Percentiles rank a stretch among this genome's conserved stretches.
These are phyloP conservation scores for Poeciliopsis gracilis DNA, from an alignment of 2,797 vertebrate species.

Conservation along the genomic window DNA sequence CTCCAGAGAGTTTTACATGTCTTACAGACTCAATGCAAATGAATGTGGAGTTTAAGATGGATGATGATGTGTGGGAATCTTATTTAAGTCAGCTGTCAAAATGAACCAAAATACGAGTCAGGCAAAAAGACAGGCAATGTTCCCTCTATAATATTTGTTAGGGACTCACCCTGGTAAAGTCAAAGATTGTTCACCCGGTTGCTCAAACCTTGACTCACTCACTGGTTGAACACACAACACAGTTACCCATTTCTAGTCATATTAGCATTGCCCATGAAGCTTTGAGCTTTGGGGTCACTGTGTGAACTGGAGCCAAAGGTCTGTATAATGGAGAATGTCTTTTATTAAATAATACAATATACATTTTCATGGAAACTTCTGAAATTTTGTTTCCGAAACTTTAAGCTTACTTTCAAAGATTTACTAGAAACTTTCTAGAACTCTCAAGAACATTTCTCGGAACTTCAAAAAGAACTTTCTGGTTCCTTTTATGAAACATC, in stretches of 20 bases:
- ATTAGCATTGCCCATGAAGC: slow-evolving; percentile 32
- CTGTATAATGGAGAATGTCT: slow-evolving; percentile 20
- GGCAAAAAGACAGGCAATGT: slow-evolving; percentile 44
- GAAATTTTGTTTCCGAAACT: background rate
- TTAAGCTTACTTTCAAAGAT: background rate
- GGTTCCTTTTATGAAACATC: background rate
- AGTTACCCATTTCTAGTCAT: slow-evolving; percentile 36
- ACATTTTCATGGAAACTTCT: background rate
- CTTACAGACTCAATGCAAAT: slow-evolving; percentile 20
- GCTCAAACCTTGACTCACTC: slow-evolving; percentile 38
- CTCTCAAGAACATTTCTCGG: background rate
- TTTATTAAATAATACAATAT: background rate
- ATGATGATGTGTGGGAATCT: slow-evolving; percentile 43
- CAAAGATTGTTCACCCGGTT: slow-evolving; percentile 49
- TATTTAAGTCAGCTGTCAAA: slow-evolving; percentile 46
- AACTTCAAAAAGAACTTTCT: background rate
- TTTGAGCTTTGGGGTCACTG: slow-evolving; percentile 9
- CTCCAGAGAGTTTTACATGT: slow-evolving; percentile 37
- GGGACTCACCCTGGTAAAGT: slow-evolving; percentile 50
- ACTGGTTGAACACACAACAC: slow-evolving; percentile 19
- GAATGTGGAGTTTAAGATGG: slow-evolving; percentile 37
- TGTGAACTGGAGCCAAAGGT: slow-evolving; percentile 33
- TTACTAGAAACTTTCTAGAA: background rate
- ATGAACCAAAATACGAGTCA: slow-evolving; percentile 53
- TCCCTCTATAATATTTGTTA: slow-evolving; percentile 42